A percentile compares a stretch with the other conserved stretches of the same genome.
phyloP scores from a whole-genome alignment of 2,888 invertebrate species.

The Mythimna impura region DNA sequence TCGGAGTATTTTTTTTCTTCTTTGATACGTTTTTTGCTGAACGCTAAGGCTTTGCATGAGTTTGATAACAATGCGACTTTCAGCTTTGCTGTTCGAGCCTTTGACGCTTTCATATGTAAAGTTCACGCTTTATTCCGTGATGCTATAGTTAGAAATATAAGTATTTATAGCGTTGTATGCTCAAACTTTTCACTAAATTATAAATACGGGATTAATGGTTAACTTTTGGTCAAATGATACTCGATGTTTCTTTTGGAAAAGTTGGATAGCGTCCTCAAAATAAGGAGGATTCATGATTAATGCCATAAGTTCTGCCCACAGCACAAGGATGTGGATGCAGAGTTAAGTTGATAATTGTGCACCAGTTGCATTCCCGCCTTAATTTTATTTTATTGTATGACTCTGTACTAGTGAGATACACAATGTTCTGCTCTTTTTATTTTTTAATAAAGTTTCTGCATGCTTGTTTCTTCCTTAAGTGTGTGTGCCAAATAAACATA shows the following conservation, averaged over 20 bases:
- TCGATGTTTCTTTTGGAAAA: not conserved
- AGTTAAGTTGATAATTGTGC: no score
- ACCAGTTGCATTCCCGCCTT: no score
- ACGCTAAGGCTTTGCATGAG: conserved; percentile 42
- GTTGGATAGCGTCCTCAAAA: not conserved
- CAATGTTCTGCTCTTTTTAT: no score
- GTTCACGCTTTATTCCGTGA: conserved; percentile 36
- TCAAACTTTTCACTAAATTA: conserved; percentile 22
- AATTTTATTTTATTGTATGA: no score
- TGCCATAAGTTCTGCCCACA: no score
- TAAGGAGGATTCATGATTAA: not conserved
- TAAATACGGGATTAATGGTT: conserved; percentile 24
- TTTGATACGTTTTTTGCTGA: conserved; percentile 48
- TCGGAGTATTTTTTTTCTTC: conserved; percentile 24
- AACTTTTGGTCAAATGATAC: not conserved
- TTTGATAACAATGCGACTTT: conserved; percentile 60
- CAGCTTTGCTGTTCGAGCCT: conserved; percentile 41
- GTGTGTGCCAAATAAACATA: no score
- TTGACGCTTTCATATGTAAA: conserved; percentile 60
- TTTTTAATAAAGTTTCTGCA: no score
- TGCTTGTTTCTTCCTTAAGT: no score
- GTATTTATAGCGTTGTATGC: conserved; percentile 13
- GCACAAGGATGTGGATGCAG: no score
- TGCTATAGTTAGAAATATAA: conserved; percentile 21
- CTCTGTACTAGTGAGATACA: no score